A percentile compares a stretch with the other conserved stretches of the same genome.
phyloP scores from a whole-genome alignment of 2,888 invertebrate species.

The Spialia ferax region DNA sequence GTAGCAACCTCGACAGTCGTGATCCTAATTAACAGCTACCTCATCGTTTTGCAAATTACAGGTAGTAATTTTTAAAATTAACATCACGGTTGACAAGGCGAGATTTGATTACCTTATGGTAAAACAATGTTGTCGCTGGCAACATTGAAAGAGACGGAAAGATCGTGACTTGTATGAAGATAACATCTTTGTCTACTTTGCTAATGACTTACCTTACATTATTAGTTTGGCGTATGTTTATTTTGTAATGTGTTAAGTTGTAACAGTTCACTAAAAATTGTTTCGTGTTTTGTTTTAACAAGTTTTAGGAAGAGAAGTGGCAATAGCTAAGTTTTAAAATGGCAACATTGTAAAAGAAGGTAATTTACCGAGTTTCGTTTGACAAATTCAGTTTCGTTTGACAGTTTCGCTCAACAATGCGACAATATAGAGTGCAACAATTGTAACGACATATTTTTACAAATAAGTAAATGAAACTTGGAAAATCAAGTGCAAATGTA shows the following conservation, averaged over 20 bases:
- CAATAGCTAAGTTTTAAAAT: no score
- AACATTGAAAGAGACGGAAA: constrained; percentile 6
- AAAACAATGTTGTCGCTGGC: constrained; percentile 24
- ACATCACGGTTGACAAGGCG: constrained; percentile 26
- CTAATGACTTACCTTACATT: not conserved
- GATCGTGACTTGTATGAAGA: constrained; percentile 16
- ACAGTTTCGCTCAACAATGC: no score
- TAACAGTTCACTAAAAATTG: no score
- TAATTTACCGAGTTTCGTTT: no score
- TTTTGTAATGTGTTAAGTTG: not conserved
- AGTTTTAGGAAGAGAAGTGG: no score
- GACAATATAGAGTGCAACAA: no score
- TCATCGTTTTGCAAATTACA: constrained; percentile 30
- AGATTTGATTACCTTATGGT: constrained; percentile 19
- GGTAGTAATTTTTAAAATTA: constrained; percentile 29
- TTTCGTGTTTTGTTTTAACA: no score
- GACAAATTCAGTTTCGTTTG: no score
- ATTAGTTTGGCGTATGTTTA: not conserved
- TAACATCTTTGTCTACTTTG: not conserved
- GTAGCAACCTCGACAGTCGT: constrained; percentile 15
- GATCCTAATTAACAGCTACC: constrained; percentile 31
- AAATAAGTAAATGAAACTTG: no score
- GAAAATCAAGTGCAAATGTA: no score
- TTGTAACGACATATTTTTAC: no score
- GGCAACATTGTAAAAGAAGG: no score